A percentile compares a stretch with the other conserved stretches of the same genome.
These are phyloP conservation scores for Hipposideros larvatus DNA, from an alignment of 2,797 vertebrate genomes.

Conservation along the genomic window DNA sequence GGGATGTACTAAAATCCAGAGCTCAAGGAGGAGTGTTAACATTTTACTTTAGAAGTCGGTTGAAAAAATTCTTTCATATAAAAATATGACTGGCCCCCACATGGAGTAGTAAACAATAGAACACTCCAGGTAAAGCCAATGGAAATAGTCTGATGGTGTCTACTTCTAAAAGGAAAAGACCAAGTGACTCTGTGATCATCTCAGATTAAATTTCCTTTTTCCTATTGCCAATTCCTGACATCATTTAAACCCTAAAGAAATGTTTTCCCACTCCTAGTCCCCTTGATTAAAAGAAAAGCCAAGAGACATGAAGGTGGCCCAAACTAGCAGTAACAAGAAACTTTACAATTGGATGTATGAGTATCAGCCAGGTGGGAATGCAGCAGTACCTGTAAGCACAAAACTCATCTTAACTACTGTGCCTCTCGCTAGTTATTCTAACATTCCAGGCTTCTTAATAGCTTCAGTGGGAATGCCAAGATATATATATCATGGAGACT, in stretches of 20 bases:
- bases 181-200: conserved; percentile 64
- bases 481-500: not conserved
- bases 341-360: not conserved
- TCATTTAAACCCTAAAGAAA: conserved; percentile 76
- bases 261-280: conserved; percentile 68
- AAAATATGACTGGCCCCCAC: not conserved
- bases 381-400: conserved; percentile 10
- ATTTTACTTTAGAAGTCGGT: conserved; percentile 39
- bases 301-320: conserved; percentile 69
- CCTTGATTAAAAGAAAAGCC: conserved; percentile 74
- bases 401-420: not conserved
- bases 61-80: conserved; percentile 23
- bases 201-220: conserved; percentile 73
- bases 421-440: not conserved
- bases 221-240: conserved; percentile 77
- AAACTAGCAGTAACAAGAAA: conserved; percentile 79
- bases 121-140: not conserved
- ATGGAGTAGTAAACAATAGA: not conserved
- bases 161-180: conserved; percentile 64
- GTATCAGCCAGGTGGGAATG: conserved; percentile 73
- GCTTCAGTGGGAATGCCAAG: conserved; percentile 63
- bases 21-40: not conserved
- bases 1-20: conserved; percentile 62
- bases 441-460: conserved; percentile 75
- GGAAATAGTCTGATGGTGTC: conserved; percentile 15